These are phyloP conservation scores for Acanthurus tractus DNA, from an alignment of 2,797 vertebrate genomes.

Conservation along the genomic window DNA sequence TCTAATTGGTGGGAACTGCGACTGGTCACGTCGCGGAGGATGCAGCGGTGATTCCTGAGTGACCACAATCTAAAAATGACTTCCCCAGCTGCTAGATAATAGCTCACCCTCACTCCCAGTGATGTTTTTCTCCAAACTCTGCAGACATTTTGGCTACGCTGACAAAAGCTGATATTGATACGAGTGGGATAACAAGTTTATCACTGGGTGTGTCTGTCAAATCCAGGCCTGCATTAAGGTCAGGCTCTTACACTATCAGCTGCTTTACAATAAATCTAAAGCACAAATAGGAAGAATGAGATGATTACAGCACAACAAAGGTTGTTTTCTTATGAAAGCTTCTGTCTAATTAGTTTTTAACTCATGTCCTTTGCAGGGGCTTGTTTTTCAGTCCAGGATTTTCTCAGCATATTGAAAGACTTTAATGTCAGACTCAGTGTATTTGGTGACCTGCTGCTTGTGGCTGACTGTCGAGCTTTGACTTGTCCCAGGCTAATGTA, in stretches of 20 bases:
- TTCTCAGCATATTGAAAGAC: neutral
- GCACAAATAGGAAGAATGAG: conserved; percentile 10
- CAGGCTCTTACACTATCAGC: conserved; percentile 66
- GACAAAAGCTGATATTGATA: conserved; percentile 68
- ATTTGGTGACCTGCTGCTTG: neutral
- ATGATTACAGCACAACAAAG: neutral
- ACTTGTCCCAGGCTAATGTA: neutral
- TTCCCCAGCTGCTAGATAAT: conserved; percentile 84
- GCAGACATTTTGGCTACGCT: conserved; percentile 78
- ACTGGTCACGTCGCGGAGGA: conserved; percentile 83
- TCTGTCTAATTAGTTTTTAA: conserved; percentile 1
- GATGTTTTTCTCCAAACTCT: conserved; percentile 75
- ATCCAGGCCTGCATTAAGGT: conserved; percentile 58
- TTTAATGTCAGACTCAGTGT: neutral
- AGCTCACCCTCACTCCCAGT: conserved; percentile 63
- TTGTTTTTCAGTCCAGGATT: conserved; percentile 2
- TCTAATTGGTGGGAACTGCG: conserved; percentile 83
- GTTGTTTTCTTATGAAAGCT: neutral
- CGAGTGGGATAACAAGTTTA: conserved; percentile 73
- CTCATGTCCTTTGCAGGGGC: neutral
- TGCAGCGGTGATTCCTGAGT: conserved; percentile 76
- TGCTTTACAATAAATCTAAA: conserved; percentile 33
- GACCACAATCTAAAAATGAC: conserved; percentile 85
- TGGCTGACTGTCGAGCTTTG: neutral
- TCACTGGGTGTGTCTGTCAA: conserved; percentile 70